phyloP scores from a whole-genome alignment of 2,888 invertebrate species.

The Amphiduros pacificus region DNA sequence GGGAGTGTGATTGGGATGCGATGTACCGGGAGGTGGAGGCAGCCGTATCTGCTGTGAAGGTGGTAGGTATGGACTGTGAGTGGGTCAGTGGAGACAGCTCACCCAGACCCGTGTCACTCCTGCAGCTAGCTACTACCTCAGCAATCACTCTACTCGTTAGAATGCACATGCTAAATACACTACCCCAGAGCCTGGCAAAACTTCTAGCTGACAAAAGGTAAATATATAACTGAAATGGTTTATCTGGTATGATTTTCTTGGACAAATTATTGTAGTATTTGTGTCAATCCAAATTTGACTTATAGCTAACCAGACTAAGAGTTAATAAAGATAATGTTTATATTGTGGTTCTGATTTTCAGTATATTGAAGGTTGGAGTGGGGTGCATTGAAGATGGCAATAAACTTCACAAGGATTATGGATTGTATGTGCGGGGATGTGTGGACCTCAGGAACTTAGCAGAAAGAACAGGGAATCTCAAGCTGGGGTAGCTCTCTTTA shows the following conservation, averaged over 20 bases:
- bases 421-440: constrained; percentile 64
- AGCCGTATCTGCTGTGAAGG: constrained; percentile 37
- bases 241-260: too few relatives aligned
- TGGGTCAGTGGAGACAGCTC: constrained; percentile 69
- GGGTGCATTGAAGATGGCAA: constrained; percentile 72
- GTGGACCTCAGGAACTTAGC: constrained; percentile 74
- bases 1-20: too few relatives aligned
- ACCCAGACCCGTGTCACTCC: constrained; percentile 68
- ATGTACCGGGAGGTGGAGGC: too few relatives aligned
- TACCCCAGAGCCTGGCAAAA: constrained; percentile 66
- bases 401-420: constrained; percentile 70
- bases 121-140: constrained; percentile 73
- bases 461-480: too few relatives aligned
- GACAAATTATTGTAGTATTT: too few relatives aligned
- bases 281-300: too few relatives aligned
- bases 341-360: constrained; percentile 46
- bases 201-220: constrained; percentile 50
- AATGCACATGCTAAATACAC: constrained; percentile 61
- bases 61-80: constrained; percentile 80
- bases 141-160: constrained; percentile 75
- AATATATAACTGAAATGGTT: too few relatives aligned
- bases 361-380: constrained; percentile 77
- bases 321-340: too few relatives aligned
- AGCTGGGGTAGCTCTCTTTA: too few relatives aligned
- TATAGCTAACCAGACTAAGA: too few relatives aligned